Evolutionary conservation across 2,797 vertebrate genomes (phyloP), one percentile per base, ranked within the genome.

Genomic region (Melanotaenia pygmaea): DNA sequence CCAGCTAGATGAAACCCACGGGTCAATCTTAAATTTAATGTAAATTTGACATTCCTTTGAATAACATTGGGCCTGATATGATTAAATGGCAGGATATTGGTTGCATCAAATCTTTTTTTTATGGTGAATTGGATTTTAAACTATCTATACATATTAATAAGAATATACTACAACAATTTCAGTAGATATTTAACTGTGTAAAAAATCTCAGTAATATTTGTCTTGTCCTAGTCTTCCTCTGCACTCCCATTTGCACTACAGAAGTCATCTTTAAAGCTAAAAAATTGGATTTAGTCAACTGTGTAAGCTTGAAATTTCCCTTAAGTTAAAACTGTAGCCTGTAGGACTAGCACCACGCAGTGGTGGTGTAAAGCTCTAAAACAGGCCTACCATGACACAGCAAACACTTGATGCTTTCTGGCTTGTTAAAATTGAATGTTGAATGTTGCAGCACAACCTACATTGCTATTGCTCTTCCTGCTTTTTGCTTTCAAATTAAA

Each of bases 301-400:
- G 3, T 58, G 38, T 34, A 35, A 60, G 50, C 50, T n/a, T 51
- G 57, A 16, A 38, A 38, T 51, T 47, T 18, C 22, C 37, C 16
- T 35, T 35, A 35, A 38, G 47, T 45, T 50, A 28, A 30, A 70
- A 18, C 32, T 30, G 24, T 45, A 14, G 24, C 43, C 14, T 72
- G 75, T 18, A 60, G 54, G 26, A 74, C 24, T 60, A 76, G 79
- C 75, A 68, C 67, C 72, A 69, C 76, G 54, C 50, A 74, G 80
- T 80, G 82, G 73, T 70, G 34, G 67, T 59, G 35, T n/a, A 9
- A 24, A 71, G 28, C 47, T 53, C 54, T 59, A 18, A 76, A 26
- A 18, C 9, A 50, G 59, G 43, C 70, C 64, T 13, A 9, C 10
- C 3, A 53, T 76, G 82, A 86, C 72, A 40, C 78, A 79, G 70